A percentile compares a stretch with the other conserved stretches of the same genome.
phyloP scores from a whole-genome alignment of 2,888 invertebrate species.

The Cantharis rufa region DNA sequence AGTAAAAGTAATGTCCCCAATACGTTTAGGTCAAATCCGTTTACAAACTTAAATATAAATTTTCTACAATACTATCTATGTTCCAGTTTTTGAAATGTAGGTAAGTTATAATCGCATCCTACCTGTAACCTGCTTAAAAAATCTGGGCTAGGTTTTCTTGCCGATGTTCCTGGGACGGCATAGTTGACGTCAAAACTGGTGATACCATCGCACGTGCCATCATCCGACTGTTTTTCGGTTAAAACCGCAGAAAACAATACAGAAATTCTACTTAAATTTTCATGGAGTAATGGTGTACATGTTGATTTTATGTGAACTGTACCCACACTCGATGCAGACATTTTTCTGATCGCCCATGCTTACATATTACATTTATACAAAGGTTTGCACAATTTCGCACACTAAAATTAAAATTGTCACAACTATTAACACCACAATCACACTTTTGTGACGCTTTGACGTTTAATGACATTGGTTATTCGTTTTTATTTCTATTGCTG shows the following conservation, averaged over 20 bases:
- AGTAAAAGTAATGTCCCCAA: slow-evolving; percentile 47
- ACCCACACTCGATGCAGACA: slow-evolving; percentile 49
- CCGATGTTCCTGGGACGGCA: slow-evolving; percentile 45
- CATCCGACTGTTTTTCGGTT: slow-evolving; percentile 43
- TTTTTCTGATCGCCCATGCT: slow-evolving; percentile 46
- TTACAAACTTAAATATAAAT: slow-evolving; percentile 33
- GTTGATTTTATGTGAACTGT: slow-evolving; percentile 51
- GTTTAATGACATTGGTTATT: slow-evolving; percentile 15
- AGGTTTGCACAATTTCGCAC: background rate
- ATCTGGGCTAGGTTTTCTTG: slow-evolving; percentile 50
- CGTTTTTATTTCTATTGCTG: slow-evolving; percentile 17
- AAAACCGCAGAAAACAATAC: slow-evolving; percentile 53
- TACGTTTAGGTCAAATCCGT: slow-evolving; percentile 48
- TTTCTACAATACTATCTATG: slow-evolving; percentile 21
- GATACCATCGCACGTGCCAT: slow-evolving; percentile 39
- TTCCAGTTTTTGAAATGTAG: slow-evolving; percentile 27
- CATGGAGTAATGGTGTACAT: slow-evolving; percentile 49
- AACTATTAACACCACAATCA: background rate
- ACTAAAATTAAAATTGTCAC: background rate
- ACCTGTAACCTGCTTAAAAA: slow-evolving; percentile 54
- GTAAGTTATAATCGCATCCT: slow-evolving; percentile 27
- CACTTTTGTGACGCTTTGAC: slow-evolving; percentile 10
- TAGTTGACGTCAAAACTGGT: slow-evolving; percentile 48
- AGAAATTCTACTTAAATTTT: slow-evolving; percentile 51
- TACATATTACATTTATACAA: slow-evolving; percentile 34